Percentiles rank a stretch among this genome's conserved stretches.
phyloP scores from a whole-genome alignment of 2,888 invertebrate species.

The Limnephilus lunatus region DNA sequence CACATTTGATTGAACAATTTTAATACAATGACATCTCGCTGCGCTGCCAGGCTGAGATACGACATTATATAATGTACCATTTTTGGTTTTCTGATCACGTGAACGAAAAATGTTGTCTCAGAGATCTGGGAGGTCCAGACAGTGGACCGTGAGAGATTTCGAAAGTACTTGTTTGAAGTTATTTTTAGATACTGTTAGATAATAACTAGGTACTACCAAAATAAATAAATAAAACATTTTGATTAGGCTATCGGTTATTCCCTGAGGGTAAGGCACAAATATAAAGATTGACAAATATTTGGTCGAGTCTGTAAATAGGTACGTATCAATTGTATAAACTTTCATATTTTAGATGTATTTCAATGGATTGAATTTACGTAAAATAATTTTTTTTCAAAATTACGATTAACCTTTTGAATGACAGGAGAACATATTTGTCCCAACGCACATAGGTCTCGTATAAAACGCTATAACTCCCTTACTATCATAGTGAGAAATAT shows the following conservation, averaged over 20 bases:
- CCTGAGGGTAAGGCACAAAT: not conserved
- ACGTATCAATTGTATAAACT: not conserved
- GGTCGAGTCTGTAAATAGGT: too few relatives aligned
- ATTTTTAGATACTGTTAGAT: not conserved
- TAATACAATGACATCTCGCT: not conserved
- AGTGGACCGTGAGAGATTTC: constrained; percentile 1
- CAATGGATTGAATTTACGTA: too few relatives aligned
- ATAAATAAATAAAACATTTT: not conserved
- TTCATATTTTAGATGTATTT: not conserved
- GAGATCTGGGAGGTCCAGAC: not conserved
- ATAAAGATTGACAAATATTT: too few relatives aligned
- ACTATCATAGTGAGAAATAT: too few relatives aligned
- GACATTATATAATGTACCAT: not conserved
- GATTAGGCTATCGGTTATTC: not conserved
- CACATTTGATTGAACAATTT: constrained; percentile 9
- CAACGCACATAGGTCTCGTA: too few relatives aligned
- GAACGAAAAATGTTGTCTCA: not conserved
- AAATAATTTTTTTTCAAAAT: too few relatives aligned
- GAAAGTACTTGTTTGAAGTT: not conserved
- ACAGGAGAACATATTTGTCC: too few relatives aligned
- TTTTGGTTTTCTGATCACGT: not conserved
- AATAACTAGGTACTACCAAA: not conserved
- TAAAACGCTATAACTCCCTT: too few relatives aligned
- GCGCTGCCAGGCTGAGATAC: not conserved
- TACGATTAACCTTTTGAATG: too few relatives aligned